Evolutionary conservation across 2,888 invertebrate species (phyloP), one percentile per base, ranked within the genome.

Genomic region (Scaptomyza flava): DNA sequence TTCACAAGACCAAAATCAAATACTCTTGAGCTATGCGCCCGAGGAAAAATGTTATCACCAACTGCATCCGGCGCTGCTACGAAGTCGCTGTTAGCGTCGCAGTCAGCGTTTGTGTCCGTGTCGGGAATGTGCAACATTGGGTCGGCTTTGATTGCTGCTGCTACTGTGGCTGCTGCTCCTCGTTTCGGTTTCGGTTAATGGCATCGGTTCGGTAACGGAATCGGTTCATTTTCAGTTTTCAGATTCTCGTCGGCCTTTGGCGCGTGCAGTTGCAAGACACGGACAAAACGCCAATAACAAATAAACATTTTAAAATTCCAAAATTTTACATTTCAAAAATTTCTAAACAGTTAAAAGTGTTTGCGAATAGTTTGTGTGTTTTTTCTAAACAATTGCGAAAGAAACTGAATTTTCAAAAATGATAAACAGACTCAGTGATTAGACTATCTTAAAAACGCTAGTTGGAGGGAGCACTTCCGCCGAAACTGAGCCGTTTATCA

Each of bases 41-140:
- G 64, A 79, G 72, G 79, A 85, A 80, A 79, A 85, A 85, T 83
- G 84, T 87, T 87, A 87, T 87, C 87, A 86, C 71, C 77, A 83
- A 77, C 83, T 87, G 87, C 86, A 86, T 87, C 87, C 87, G 87
- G 79, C 73, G 62, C 41, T 41, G 67, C 67, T 59, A 42, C 67
- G 12, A 27, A 64, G 43, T 23, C 68, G 41, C 6, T 36, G 52
- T 9, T 41, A 20, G 12, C 72, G 45, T 27, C 17, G 38, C 34
- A 48, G 41, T 59, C 53, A 36, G 9, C 54, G 52, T 51, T 48
- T 11, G 6, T 31, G 43, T 45, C 43, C 38, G 23, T 45, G 54
- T 48, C 33, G 45, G 20, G 57, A 27, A 34, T 52, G 33, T 52
- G 61, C 62, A 45, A 52, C 46, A 36, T 54, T 51, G 12, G 64